Evolutionary conservation across 2,797 vertebrate genomes (phyloP).

Genomic region (Sarcophilus harrisii): DNA sequence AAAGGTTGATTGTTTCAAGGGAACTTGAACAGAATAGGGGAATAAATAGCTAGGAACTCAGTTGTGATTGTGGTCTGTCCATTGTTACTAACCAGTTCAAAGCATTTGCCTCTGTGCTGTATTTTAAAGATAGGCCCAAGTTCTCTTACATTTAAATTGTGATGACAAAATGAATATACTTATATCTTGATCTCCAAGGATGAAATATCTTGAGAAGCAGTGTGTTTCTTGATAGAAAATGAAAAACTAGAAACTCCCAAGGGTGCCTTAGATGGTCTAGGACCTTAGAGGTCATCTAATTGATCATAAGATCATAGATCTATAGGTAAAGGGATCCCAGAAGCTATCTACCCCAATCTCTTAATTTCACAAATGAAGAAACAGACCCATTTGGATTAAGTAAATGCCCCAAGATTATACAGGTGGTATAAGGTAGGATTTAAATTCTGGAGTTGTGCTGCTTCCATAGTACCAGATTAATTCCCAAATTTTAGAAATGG

Average conservation of each 20-base stretch:
- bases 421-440: too few relatives aligned
- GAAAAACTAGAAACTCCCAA: too few relatives aligned
- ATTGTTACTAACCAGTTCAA: not conserved
- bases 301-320: not conserved
- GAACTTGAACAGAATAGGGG: not conserved
- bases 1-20: not conserved
- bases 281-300: not conserved
- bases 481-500: too few relatives aligned
- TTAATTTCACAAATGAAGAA: not conserved
- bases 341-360: not conserved
- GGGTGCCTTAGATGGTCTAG: not conserved
- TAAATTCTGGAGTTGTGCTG: too few relatives aligned
- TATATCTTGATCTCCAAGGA: not conserved
- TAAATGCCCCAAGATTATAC: too few relatives aligned
- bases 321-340: not conserved
- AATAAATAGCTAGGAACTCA: not conserved
- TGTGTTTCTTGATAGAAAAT: not conserved
- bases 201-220: not conserved
- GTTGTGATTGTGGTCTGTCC: not conserved
- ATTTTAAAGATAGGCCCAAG: not conserved
- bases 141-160: not conserved
- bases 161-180: not conserved
- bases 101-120: not conserved
- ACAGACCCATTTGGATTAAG: not conserved
- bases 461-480: too few relatives aligned